Conservation (phyloP, 2,797 vertebrate species). For the Cebuella pygmaea region DNA sequence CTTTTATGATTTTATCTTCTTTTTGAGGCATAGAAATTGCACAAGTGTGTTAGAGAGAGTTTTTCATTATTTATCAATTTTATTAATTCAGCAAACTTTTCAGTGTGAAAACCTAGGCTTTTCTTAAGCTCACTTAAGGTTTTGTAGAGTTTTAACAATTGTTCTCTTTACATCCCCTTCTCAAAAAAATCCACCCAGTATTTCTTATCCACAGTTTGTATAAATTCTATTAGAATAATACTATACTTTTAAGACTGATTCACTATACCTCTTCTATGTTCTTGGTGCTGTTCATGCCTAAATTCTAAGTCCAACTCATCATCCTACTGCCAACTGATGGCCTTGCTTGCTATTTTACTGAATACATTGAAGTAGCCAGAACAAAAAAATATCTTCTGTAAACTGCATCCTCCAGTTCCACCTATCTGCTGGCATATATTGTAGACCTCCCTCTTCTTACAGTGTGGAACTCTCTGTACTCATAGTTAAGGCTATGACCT, state of each 20-base stretch:
- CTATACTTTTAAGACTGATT: not conserved
- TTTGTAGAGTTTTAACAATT: not conserved
- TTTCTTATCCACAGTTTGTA: not conserved
- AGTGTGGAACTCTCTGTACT: not conserved
- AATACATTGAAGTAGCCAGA: not conserved
- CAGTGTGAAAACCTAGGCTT: not conserved
- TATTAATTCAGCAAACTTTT: not conserved
- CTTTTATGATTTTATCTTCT: not conserved
- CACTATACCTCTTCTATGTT: not conserved
- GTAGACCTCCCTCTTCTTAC: not conserved
- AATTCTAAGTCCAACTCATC: not conserved
- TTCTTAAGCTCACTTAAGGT: not conserved
- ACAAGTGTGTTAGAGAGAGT: not conserved
- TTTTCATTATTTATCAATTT: not conserved
- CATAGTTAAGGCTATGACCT: not conserved
- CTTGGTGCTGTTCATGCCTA: not conserved
- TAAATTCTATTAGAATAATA: not conserved
- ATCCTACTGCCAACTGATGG: not conserved
- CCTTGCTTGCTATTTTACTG: not conserved
- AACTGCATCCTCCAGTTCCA: not conserved
- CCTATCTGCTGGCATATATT: not conserved
- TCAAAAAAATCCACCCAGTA: not conserved
- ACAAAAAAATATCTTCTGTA: not conserved
- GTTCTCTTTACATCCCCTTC: not conserved
- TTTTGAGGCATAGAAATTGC: not conserved